Percentiles rank a stretch among this genome's conserved stretches.
Conservation (phyloP, 2,888 invertebrate species). For the Diaperis boleti region DNA sequence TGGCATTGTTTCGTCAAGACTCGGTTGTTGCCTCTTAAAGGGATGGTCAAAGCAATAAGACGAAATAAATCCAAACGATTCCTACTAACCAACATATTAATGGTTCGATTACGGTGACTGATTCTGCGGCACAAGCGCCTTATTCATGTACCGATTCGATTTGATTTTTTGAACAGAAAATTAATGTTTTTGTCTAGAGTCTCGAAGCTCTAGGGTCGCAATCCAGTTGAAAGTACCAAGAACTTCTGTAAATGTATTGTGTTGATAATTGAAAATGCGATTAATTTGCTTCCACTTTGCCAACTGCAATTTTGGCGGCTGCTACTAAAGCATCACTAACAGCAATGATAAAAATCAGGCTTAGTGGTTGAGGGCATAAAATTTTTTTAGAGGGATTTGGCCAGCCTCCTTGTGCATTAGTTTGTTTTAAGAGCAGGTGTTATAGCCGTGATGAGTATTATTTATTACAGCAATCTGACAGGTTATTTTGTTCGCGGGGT, state of each 20-base stretch:
- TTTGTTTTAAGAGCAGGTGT: slow-evolving; percentile 60
- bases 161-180: no score
- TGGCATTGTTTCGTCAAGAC: slow-evolving; percentile 55
- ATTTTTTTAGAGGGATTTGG: no score
- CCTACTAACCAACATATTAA: slow-evolving; percentile 51
- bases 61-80: slow-evolving; percentile 34
- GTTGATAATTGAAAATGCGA: no score
- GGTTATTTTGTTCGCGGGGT: slow-evolving; percentile 64
- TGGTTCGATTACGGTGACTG: slow-evolving; percentile 51
- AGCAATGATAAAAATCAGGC: no score
- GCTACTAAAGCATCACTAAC: no score
- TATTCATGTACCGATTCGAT: slow-evolving; percentile 30
- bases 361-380: no score
- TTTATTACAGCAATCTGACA: slow-evolving; percentile 60
- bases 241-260: no score
- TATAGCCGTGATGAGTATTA: slow-evolving; percentile 58
- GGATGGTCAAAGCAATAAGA: slow-evolving; percentile 2
- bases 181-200: no score
- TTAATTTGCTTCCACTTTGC: no score
- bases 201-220: no score
- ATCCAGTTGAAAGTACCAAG: no score
- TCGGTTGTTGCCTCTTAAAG: slow-evolving; percentile 14
- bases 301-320: no score
- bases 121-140: slow-evolving; percentile 43
- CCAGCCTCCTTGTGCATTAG: slow-evolving; percentile 50